A percentile compares a stretch with the other conserved stretches of the same genome.
Conservation (phyloP, 2,888 invertebrate species). For the Syrista parreyssii region DNA sequence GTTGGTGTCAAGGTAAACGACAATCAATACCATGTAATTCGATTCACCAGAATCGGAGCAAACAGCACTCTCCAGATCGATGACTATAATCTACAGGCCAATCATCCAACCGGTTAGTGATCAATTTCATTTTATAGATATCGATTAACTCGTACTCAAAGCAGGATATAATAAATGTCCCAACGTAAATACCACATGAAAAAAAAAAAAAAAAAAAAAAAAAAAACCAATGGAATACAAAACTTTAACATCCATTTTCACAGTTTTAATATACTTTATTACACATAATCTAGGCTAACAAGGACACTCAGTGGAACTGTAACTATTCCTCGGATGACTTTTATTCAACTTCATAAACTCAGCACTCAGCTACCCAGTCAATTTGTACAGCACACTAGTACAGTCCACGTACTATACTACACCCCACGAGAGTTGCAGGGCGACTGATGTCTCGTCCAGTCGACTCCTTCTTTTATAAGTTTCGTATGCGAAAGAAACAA, state of each 20-base stretch:
- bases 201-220: too few relatives aligned
- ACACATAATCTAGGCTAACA: neutral
- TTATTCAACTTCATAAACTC: neutral
- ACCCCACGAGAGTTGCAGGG: neutral
- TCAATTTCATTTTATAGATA: neutral
- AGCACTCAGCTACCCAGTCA: neutral
- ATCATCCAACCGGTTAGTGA: conserved; percentile 83
- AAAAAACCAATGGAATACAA: neutral
- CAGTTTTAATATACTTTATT: neutral
- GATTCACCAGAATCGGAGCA: conserved; percentile 89
- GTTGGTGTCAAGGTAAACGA: conserved; percentile 92
- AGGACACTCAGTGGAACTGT: neutral
- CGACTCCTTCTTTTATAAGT: neutral
- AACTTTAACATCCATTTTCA: neutral
- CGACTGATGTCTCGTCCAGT: neutral
- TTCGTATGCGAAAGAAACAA: neutral
- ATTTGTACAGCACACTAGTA: neutral
- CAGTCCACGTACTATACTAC: neutral
- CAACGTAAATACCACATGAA: neutral
- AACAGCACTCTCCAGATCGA: conserved; percentile 93
- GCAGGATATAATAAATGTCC: neutral
- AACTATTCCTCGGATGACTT: neutral
- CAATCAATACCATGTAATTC: conserved; percentile 91
- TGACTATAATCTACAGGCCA: conserved; percentile 86
- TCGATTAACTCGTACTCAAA: neutral